Evolutionary conservation across 1,140 invertebrate genomes (phyloP).

Genomic region (Gyrodactylus salaris): DNA sequence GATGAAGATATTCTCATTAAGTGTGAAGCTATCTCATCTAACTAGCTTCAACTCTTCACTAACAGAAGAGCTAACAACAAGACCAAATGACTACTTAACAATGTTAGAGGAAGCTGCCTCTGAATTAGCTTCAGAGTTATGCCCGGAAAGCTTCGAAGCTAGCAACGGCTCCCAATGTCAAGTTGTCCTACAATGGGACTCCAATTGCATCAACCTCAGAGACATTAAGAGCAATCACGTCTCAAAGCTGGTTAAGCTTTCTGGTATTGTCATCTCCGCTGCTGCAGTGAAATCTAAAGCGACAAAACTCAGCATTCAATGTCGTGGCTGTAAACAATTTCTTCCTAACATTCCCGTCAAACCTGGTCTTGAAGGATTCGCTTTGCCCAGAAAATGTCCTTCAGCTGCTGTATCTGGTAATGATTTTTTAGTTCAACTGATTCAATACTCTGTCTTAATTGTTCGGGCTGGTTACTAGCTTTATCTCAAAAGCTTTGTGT

Average conservation of each 20-base stretch:
- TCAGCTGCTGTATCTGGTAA: not conserved
- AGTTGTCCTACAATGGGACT: conserved; percentile 48
- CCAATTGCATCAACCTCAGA: conserved; percentile 41
- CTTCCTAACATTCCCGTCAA: conserved; percentile 58
- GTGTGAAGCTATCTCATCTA: conserved; percentile 70
- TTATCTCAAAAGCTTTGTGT: no score
- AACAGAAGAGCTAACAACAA: conserved; percentile 58
- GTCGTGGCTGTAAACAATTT: conserved; percentile 54
- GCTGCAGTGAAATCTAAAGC: conserved; percentile 75
- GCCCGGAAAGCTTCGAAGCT: conserved; percentile 38
- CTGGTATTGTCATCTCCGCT: conserved; percentile 70
- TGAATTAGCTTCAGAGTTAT: conserved; percentile 84
- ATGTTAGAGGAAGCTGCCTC: conserved; percentile 84
- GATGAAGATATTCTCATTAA: conserved; percentile 28
- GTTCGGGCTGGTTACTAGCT: no score
- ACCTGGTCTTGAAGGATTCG: conserved; percentile 74
- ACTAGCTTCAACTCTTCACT: conserved; percentile 66
- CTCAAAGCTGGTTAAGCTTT: conserved; percentile 60
- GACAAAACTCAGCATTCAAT: conserved; percentile 68
- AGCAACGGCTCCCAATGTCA: conserved; percentile 39
- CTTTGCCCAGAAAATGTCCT: conserved; percentile 58
- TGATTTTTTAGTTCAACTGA: no score
- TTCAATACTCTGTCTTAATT: no score
- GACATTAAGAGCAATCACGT: conserved; percentile 48
- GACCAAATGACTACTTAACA: conserved; percentile 59